phyloP scores from a whole-genome alignment of 2,888 invertebrate genomes.

The Melinaea marsaeus region DNA sequence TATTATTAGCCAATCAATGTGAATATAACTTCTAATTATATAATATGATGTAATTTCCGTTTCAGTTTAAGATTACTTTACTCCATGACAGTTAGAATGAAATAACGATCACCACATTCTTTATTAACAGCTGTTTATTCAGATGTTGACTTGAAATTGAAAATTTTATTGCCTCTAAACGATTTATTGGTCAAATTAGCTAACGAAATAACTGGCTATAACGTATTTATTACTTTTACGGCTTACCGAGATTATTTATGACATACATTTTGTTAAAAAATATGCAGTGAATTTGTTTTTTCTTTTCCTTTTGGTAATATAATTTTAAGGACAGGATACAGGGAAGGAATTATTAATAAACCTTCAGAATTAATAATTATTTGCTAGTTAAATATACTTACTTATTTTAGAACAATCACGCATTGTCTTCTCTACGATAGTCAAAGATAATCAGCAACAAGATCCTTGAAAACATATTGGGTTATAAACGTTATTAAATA shows the following conservation, averaged over 20 bases:
- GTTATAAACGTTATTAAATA: too few species aligned
- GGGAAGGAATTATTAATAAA: too few species aligned
- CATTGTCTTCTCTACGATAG: too few species aligned
- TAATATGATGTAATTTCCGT: conserved; percentile 27
- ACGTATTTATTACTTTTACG: neutral
- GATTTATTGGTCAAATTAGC: conserved; percentile 3
- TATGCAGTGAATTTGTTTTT: neutral
- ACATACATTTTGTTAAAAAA: neutral
- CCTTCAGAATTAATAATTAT: too few species aligned
- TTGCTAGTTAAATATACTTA: too few species aligned
- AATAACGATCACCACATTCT: neutral
- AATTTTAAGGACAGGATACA: too few species aligned
- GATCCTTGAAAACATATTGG: too few species aligned
- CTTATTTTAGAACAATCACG: too few species aligned
- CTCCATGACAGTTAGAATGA: too few species aligned
- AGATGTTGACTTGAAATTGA: neutral
- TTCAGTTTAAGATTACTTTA: neutral
- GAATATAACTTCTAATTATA: conserved; percentile 6
- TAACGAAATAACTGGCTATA: neutral
- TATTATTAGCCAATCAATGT: conserved; percentile 14
- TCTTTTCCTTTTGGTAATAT: too few species aligned
- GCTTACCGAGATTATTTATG: neutral
- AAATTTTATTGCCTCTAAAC: conserved; percentile 2
- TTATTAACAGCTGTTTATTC: neutral
- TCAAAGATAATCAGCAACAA: too few species aligned